phyloP scores from a whole-genome alignment of 2,797 vertebrate genomes.

The Periparus ater region DNA sequence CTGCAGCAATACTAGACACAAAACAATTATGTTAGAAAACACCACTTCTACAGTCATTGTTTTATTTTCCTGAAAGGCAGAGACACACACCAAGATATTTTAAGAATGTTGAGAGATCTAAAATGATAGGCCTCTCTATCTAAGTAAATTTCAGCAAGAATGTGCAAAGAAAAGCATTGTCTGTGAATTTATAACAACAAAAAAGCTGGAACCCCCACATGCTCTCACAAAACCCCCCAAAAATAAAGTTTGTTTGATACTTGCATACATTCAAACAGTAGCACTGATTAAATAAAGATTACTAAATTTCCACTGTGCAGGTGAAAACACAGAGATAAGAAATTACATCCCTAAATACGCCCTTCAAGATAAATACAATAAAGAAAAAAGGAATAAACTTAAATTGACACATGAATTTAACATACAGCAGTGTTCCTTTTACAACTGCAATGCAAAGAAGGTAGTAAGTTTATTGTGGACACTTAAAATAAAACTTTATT shows the following conservation, averaged over 20 bases:
- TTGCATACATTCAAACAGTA: not conserved
- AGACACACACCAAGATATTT: not conserved
- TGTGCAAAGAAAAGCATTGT: not conserved
- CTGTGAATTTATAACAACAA: not conserved
- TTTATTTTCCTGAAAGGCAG: constrained; percentile 4
- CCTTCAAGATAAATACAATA: not conserved
- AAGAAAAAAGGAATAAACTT: not conserved
- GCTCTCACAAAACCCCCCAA: not conserved
- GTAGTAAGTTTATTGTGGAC: not conserved
- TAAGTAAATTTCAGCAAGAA: not conserved
- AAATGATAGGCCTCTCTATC: not conserved
- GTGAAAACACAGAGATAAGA: not conserved
- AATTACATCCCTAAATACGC: not conserved
- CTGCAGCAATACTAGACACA: not conserved
- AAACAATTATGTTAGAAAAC: not conserved
- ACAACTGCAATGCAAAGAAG: not conserved
- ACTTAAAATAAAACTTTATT: not conserved
- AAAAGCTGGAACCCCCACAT: not conserved
- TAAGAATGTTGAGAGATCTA: not conserved
- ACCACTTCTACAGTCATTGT: not conserved
- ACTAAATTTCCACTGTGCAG: not conserved
- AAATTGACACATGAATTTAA: not conserved
- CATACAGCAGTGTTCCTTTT: not conserved
- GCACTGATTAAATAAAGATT: not conserved
- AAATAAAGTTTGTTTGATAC: not conserved